Conservation (phyloP, 1,140 invertebrate species). For the Drosophila subobscura region DNA sequence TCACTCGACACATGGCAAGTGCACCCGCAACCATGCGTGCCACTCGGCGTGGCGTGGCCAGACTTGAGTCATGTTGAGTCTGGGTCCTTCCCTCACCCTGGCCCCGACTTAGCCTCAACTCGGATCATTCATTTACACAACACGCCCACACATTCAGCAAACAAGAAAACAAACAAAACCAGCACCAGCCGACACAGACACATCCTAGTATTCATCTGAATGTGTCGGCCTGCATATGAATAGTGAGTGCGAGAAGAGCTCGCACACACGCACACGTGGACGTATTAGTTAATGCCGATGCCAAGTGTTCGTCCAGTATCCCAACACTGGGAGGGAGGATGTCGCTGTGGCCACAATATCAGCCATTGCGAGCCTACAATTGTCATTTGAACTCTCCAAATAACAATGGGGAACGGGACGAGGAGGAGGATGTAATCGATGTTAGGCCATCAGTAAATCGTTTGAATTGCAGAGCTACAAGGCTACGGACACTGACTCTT, state of each 20-base stretch:
- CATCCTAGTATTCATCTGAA: conserved; percentile 10
- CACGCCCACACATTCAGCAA: conserved; percentile 64
- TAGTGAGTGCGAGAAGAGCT: conserved; percentile 43
- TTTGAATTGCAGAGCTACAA: too few species aligned
- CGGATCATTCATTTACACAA: conserved; percentile 77
- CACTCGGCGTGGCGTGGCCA: conserved; percentile 18
- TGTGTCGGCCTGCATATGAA: conserved; percentile 72
- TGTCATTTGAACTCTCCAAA: background rate
- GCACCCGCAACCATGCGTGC: conserved; percentile 60
- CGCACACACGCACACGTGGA: conserved; percentile 3
- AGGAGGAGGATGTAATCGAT: background rate
- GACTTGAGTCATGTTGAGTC: conserved; percentile 18
- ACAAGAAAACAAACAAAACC: conserved; percentile 35
- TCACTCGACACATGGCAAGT: conserved; percentile 53
- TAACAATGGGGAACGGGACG: background rate
- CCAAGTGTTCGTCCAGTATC: conserved; percentile 2
- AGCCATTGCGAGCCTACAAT: too few species aligned
- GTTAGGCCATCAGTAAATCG: too few species aligned
- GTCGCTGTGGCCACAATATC: conserved; percentile 19
- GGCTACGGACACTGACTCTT: too few species aligned
- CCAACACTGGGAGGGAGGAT: background rate
- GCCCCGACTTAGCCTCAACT: conserved; percentile 38
- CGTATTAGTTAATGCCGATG: conserved; percentile 53
- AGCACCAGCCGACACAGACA: conserved; percentile 20
- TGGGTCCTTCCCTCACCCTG: background rate